These are phyloP conservation scores for Dryas iulia DNA, from an alignment of 1,140 invertebrate genomes.

Conservation along the genomic window DNA sequence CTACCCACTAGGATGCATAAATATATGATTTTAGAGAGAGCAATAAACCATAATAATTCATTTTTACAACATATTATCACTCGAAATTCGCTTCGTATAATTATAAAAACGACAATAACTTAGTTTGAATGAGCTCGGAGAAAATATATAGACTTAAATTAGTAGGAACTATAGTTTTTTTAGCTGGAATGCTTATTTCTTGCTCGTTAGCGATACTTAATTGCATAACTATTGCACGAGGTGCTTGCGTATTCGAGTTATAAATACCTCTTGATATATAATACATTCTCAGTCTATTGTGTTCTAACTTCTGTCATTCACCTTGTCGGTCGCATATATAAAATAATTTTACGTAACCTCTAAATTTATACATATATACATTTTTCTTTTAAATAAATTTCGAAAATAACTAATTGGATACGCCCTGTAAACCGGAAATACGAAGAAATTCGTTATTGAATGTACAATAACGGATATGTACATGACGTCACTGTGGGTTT, in stretches of 20 bases:
- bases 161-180: constrained; percentile 1
- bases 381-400: neutral
- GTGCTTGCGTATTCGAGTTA: neutral
- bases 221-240: constrained; percentile 7
- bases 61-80: neutral
- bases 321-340: neutral
- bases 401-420: neutral
- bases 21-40: neutral
- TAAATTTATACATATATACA: neutral
- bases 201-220: constrained; percentile 6
- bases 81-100: neutral
- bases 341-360: neutral
- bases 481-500: neutral
- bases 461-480: neutral
- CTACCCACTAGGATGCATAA: neutral
- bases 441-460: neutral
- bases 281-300: neutral
- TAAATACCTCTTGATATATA: neutral
- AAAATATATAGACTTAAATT: neutral
- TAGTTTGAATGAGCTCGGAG: neutral
- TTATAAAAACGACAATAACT: neutral
- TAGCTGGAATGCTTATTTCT: neutral
- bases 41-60: neutral
- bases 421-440: neutral
- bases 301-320: neutral